These are phyloP conservation scores for Hemaris fuciformis DNA, from an alignment of 2,888 invertebrate species.

Conservation along the genomic window DNA sequence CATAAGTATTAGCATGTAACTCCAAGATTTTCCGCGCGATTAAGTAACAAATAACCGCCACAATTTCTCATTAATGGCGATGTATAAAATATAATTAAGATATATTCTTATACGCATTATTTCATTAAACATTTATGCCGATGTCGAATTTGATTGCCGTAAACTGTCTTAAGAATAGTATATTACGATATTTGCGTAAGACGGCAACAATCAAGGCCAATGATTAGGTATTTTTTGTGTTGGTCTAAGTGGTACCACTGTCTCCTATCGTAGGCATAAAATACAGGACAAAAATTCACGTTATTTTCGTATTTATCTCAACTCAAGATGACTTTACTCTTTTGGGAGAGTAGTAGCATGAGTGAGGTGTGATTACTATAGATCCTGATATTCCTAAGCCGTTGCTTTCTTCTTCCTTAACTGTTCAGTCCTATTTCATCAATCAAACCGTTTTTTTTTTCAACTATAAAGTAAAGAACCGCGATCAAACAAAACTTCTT, in stretches of 20 bases:
- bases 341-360: too few relatives aligned
- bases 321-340: too few relatives aligned
- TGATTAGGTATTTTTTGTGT: too few relatives aligned
- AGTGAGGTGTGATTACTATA: too few relatives aligned
- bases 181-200: neutral
- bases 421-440: too few relatives aligned
- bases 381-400: too few relatives aligned
- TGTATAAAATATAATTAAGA: conserved; percentile 8
- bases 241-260: too few relatives aligned
- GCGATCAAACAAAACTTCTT: neutral
- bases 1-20: neutral
- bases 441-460: too few relatives aligned
- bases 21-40: neutral
- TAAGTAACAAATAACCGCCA: neutral
- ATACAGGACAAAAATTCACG: too few relatives aligned
- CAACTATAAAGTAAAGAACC: neutral
- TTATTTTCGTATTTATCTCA: too few relatives aligned
- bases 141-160: neutral
- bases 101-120: conserved; percentile 2
- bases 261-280: too few relatives aligned
- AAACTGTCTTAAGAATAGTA: neutral
- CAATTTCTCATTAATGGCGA: neutral
- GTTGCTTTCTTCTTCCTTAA: too few relatives aligned
- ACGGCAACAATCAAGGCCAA: neutral
- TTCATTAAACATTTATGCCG: neutral